Percentiles rank a stretch among this genome's conserved stretches.
phyloP scores from a whole-genome alignment of 2,888 invertebrate genomes.

The Gibbula magus region DNA sequence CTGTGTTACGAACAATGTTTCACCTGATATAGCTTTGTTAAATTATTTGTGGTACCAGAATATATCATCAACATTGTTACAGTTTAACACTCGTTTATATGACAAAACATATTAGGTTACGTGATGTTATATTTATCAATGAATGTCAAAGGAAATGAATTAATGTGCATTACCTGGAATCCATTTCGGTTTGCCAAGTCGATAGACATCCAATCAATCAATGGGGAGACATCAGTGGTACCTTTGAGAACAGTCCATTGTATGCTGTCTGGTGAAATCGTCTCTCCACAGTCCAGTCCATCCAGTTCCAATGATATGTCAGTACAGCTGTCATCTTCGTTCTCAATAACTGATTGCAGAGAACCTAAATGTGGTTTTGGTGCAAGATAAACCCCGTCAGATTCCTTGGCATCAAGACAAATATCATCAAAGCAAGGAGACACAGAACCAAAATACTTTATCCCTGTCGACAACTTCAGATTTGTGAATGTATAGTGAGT shows the following conservation, averaged over 20 bases:
- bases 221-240: neutral
- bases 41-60: no score
- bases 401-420: neutral
- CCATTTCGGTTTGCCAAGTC: neutral
- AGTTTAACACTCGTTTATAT: no score
- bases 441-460: neutral
- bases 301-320: neutral
- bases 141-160: no score
- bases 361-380: neutral
- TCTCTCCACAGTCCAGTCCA: neutral
- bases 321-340: neutral
- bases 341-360: neutral
- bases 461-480: neutral
- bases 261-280: neutral
- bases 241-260: neutral
- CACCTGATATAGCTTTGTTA: no score
- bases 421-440: neutral
- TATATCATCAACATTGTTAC: no score
- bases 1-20: no score
- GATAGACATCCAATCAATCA: neutral
- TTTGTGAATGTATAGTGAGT: neutral
- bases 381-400: neutral
- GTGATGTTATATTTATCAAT: no score
- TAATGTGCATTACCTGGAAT: no score
- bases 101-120: no score